Base-by-base conservation (phyloP, 2,797 vertebrate species). In the Orestias chungarensis region DNA sequence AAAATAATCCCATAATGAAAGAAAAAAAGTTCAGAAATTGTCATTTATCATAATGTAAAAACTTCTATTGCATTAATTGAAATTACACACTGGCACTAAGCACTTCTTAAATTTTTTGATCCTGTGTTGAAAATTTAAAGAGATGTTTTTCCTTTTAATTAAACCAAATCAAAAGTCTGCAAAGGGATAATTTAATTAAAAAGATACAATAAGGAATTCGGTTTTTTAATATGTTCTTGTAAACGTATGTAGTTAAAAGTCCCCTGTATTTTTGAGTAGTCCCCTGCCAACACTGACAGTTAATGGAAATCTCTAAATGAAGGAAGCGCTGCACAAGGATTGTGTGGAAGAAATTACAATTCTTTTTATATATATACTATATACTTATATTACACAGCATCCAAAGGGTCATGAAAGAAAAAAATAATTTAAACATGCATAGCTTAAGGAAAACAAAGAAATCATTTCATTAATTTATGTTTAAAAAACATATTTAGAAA, bases 91-190 rank as follows among this genome's bases (percentile, higher is more conserved):
- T 8, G 44, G 14, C 33, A 44, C 1, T 8, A 18, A 47, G 42
- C 78, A 17, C 43, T 72, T 68, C 49, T 62, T 52, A 65, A n/a
- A 64, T 71, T 74, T 70, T 69, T 62, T 46, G 68, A 79, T 78
- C 52, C 59, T 43, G 3, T 12, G 54, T 49, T 54, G 31, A 61
- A 50, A 11, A 31, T 71, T 77, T 82, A 15, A 43, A n/a, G n/a
- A n/a, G n/a, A n/a, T n/a, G n/a, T n/a, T n/a, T 9, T 43, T 43
- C 1, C 25, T 7, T 27, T 4, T 43, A 12, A 27, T 52, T 52
- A 52, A 52, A 52, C 50, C 10, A 54, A 27, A 54, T 54, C 5
- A 12, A 27, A 14, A 14, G 14, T 15, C 15, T 54, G 25, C 12
- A 29, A 29, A 5, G 42, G 42, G 42, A 43, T n/a, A n/a, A n/a